Conservation (phyloP, 2,888 invertebrate species). For the Diloba caeruleocephala region DNA sequence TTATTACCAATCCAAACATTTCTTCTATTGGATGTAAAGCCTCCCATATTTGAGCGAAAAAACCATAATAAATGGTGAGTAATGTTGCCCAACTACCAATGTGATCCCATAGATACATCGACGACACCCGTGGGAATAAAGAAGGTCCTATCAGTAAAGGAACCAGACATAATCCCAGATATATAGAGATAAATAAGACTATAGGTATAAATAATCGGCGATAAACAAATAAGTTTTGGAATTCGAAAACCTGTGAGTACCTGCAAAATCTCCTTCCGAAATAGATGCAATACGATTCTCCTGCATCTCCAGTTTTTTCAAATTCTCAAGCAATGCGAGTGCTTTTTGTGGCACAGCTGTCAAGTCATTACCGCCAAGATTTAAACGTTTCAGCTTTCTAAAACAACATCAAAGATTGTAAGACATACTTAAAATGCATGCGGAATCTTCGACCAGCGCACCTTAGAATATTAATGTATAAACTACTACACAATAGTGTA, state of each 20-base stretch:
- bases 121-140: constrained; percentile 41
- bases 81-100: constrained; percentile 16
- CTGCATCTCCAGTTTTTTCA: constrained; percentile 96
- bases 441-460: too few species aligned
- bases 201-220: not conserved
- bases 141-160: constrained; percentile 5
- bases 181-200: not conserved
- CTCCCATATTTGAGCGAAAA: not conserved
- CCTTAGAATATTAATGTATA: too few species aligned
- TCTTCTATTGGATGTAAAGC: constrained; percentile 1
- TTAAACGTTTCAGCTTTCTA: constrained; percentile 94
- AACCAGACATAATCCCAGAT: not conserved
- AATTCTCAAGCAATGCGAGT: constrained; percentile 93
- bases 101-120: constrained; percentile 22
- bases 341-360: constrained; percentile 94
- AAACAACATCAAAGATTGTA: constrained; percentile 51
- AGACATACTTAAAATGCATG: too few species aligned
- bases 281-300: constrained; percentile 94
- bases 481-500: too few species aligned
- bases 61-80: constrained; percentile 30
- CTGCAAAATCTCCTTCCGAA: constrained; percentile 95
- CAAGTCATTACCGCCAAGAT: constrained; percentile 95
- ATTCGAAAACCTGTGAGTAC: constrained; percentile 80
- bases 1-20: not conserved
- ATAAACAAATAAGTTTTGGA: not conserved